A percentile compares a stretch with the other conserved stretches of the same genome.
phyloP scores from a whole-genome alignment of 1,140 invertebrate genomes.

The Stegodyphus dumicola region DNA sequence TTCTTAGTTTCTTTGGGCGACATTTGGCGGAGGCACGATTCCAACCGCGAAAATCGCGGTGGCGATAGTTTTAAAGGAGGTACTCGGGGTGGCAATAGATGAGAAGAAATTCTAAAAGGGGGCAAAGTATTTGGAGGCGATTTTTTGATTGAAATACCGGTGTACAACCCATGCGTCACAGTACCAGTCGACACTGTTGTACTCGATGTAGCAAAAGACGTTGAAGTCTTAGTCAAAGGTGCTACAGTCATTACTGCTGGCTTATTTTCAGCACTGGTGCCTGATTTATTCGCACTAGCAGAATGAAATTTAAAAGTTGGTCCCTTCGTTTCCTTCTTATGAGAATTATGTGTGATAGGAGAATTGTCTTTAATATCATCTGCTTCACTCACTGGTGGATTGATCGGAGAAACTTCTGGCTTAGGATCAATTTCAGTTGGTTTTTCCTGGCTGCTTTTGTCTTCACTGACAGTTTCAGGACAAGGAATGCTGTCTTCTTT shows the following conservation, averaged over 20 bases:
- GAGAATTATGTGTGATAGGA: not conserved
- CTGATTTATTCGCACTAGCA: not conserved
- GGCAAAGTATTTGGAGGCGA: constrained; percentile 50
- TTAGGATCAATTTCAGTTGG: not conserved
- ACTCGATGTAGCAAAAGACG: constrained; percentile 21
- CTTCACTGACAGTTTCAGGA: not conserved
- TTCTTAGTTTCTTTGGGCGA: constrained; percentile 27
- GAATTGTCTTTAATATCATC: not conserved
- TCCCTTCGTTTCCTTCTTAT: not conserved
- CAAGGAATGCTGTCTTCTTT: not conserved
- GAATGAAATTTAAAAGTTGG: not conserved
- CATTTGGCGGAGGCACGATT: constrained; percentile 19
- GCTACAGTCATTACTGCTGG: constrained; percentile 55
- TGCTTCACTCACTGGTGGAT: not conserved
- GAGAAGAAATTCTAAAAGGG: constrained; percentile 38
- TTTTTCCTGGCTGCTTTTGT: not conserved
- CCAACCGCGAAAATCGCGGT: constrained; percentile 24
- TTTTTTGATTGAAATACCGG: constrained; percentile 50
- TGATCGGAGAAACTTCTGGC: not conserved
- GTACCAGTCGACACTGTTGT: constrained; percentile 30
- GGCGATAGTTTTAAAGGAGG: constrained; percentile 44
- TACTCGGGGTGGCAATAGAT: constrained; percentile 43
- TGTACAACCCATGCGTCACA: constrained; percentile 43
- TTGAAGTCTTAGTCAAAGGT: constrained; percentile 41
- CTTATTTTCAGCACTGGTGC: constrained; percentile 17